Conservation (phyloP, 2,113 vertebrate genomes). For the Strix aluco region DNA sequence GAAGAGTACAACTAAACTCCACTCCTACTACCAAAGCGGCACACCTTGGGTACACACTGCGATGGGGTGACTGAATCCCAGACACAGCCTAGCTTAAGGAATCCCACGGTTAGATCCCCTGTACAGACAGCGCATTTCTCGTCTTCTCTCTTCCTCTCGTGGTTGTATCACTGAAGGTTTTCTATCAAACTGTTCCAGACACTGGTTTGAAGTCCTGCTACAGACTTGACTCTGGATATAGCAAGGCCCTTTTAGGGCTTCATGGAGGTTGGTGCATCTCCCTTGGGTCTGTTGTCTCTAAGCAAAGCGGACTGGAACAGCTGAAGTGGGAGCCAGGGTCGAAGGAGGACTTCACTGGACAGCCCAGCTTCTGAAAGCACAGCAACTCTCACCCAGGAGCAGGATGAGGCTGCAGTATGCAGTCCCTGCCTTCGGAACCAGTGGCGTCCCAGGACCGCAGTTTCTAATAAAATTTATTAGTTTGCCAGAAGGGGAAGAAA, state of each 20-base stretch:
- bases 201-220: not conserved
- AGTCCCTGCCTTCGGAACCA: not conserved
- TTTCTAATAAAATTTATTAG: not conserved
- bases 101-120: not conserved
- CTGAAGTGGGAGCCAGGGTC: not conserved
- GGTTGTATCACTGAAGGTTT: not conserved
- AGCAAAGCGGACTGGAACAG: not conserved
- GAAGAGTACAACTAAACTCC: not conserved
- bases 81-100: not conserved
- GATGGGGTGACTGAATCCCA: not conserved
- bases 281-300: not conserved
- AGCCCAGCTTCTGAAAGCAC: not conserved
- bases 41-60: not conserved
- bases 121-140: accelerated
- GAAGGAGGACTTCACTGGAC: not conserved
- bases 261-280: not conserved
- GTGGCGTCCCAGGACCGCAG: not conserved
- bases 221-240: not conserved
- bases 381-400: not conserved
- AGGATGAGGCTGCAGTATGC: not conserved
- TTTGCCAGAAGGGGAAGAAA: not conserved
- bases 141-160: not conserved
- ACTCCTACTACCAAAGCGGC: not conserved
- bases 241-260: not conserved
- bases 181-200: not conserved